Base-by-base conservation (phyloP, 2,113 vertebrate genomes). In the Taxidea taxus region DNA sequence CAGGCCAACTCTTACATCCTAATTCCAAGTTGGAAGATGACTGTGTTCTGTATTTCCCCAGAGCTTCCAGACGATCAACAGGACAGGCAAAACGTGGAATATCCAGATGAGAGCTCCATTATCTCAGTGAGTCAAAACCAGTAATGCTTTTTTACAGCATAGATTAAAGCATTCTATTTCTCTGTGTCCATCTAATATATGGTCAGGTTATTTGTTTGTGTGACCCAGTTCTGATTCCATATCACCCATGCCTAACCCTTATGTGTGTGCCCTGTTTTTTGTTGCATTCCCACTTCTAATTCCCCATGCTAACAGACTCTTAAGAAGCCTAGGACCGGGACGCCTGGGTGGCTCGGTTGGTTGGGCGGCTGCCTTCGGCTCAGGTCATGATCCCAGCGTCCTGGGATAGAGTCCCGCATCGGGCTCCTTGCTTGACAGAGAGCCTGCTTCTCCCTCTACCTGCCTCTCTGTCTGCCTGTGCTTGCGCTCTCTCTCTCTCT, bases 301-400 rank as follows among this genome's bases (percentile, higher is more conserved):
- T 66, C 39, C 31, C 37, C 21, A 47, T 42, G 44, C 54, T 56
- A 31, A 87, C 34, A 87, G 68, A 60, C 56, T 15, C 39, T 16
- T 8, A 64, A 47, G n/a, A 91, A 93, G 64, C 15, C 60, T 18
- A 25, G 92, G 68, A n/a, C n/a, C n/a, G n/a, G n/a, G n/a, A n/a
- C n/a, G n/a, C n/a, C n/a, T n/a, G n/a, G n/a, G n/a, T n/a, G n/a
- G n/a, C n/a, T n/a, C n/a, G n/a, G n/a, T n/a, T n/a, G n/a, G n/a
- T n/a, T n/a, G n/a, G n/a, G n/a, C n/a, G n/a, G n/a, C n/a, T n/a
- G n/a, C n/a, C n/a, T n/a, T n/a, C n/a, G n/a, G n/a, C n/a, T n/a
- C n/a, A n/a, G n/a, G n/a, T n/a, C n/a, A n/a, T n/a, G n/a, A n/a
- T n/a, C n/a, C n/a, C n/a, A n/a, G n/a, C n/a, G n/a, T n/a, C n/a